A percentile compares a stretch with the other conserved stretches of the same genome.
phyloP scores from a whole-genome alignment of 2,888 invertebrate species.

The Maniola hyperantus region DNA sequence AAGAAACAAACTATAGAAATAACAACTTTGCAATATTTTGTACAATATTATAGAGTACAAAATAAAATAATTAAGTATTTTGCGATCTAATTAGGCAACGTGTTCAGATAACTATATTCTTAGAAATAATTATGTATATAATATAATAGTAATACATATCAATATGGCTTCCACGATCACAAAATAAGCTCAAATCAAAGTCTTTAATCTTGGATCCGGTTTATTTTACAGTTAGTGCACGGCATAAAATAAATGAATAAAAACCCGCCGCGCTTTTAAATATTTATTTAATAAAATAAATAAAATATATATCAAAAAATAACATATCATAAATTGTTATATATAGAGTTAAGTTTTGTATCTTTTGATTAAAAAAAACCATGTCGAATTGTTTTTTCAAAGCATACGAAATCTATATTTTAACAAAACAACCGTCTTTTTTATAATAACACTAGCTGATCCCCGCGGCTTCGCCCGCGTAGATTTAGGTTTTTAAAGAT shows the following conservation, averaged over 20 bases:
- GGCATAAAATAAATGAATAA: not conserved
- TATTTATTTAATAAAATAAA: not conserved
- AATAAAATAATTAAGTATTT: slow-evolving; percentile 9
- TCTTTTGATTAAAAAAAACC: too few species aligned
- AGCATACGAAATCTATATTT: too few species aligned
- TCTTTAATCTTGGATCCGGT: not conserved
- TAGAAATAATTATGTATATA: slow-evolving; percentile 20
- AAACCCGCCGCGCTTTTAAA: slow-evolving; percentile 10
- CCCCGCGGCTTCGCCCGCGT: too few species aligned
- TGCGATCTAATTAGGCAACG: slow-evolving; percentile 19
- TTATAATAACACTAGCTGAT: too few species aligned
- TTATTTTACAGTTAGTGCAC: not conserved
- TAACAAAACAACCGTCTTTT: too few species aligned
- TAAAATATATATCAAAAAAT: not conserved
- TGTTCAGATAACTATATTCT: slow-evolving; percentile 9
- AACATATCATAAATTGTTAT: not conserved
- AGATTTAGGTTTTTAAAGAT: too few species aligned
- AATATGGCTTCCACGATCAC: slow-evolving; percentile 35
- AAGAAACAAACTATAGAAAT: slow-evolving; percentile 12
- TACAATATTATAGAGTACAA: slow-evolving; percentile 11
- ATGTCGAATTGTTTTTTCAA: too few species aligned
- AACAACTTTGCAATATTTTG: slow-evolving; percentile 18
- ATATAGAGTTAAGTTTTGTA: too few species aligned
- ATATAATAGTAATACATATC: slow-evolving; percentile 19
- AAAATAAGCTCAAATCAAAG: slow-evolving; percentile 27